Conservation (phyloP, 1,140 invertebrate genomes). For the Drosophila fuyamai region DNA sequence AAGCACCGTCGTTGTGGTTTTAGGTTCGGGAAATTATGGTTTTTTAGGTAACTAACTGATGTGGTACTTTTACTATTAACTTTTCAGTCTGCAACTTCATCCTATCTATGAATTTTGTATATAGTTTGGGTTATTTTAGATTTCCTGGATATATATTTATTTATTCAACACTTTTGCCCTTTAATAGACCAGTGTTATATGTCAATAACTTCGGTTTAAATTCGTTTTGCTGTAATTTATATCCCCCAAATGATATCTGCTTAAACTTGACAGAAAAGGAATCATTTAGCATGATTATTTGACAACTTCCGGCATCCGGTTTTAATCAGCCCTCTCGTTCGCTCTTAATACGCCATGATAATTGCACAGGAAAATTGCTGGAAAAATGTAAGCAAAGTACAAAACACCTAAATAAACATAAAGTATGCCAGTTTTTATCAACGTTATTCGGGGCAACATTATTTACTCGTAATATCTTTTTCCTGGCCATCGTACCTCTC, state of each 20-base stretch:
- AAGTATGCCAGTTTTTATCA: slow-evolving; percentile 70
- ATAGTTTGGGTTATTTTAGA: too few relatives aligned
- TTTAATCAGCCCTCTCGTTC: slow-evolving; percentile 13
- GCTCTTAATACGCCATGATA: slow-evolving; percentile 18
- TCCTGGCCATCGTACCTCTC: slow-evolving; percentile 24
- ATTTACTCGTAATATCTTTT: slow-evolving; percentile 70
- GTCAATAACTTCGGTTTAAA: background rate
- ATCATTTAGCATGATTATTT: slow-evolving; percentile 53
- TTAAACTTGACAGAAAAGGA: background rate
- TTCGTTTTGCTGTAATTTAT: background rate
- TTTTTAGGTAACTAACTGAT: background rate
- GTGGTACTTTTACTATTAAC: too few relatives aligned
- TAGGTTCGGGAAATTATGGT: background rate
- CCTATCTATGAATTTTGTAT: too few relatives aligned
- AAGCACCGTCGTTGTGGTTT: background rate
- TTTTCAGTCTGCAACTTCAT: too few relatives aligned
- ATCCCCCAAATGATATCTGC: background rate
- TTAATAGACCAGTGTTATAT: too few relatives aligned
- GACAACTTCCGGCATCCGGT: slow-evolving; percentile 58
- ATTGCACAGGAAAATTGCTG: slow-evolving; percentile 46
- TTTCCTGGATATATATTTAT: background rate
- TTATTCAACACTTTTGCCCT: background rate
- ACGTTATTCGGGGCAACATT: slow-evolving; percentile 51
- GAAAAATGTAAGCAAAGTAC: slow-evolving; percentile 22
- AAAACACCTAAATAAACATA: slow-evolving; percentile 47